Percentiles rank a stretch among this genome's conserved stretches.
These are phyloP conservation scores for Protomyctophum bolini DNA, from an alignment of 2,113 vertebrate species.

Conservation along the genomic window DNA sequence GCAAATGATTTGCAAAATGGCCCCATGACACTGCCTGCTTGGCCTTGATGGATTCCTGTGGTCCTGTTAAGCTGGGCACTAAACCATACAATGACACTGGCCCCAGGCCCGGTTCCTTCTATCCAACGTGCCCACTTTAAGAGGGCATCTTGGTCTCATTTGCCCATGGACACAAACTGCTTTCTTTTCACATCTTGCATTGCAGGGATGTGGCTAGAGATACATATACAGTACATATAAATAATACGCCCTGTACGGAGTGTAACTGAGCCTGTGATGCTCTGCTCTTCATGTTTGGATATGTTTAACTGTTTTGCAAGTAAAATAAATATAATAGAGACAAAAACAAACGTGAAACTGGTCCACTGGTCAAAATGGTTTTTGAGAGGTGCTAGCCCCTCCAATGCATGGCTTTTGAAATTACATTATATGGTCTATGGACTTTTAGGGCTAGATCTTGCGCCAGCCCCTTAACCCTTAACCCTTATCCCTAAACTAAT, in stretches of 20 bases:
- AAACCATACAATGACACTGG: constrained; percentile 51
- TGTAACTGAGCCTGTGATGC: constrained; percentile 13
- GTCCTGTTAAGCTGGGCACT: constrained; percentile 56
- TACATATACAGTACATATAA: too few relatives aligned
- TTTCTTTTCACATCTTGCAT: constrained; percentile 13
- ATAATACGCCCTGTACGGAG: background rate
- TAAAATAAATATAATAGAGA: too few relatives aligned
- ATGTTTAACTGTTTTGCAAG: constrained; percentile 6
- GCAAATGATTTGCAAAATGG: constrained; percentile 62
- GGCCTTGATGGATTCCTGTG: constrained; percentile 63
- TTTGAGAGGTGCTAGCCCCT: too few relatives aligned
- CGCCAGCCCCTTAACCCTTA: too few relatives aligned
- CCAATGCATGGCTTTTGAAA: too few relatives aligned
- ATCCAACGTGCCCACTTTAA: constrained; percentile 40
- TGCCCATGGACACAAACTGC: constrained; percentile 17
- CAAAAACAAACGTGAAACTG: too few relatives aligned
- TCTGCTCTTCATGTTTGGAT: constrained; percentile 1
- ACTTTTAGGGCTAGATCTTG: too few relatives aligned
- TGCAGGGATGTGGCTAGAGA: background rate
- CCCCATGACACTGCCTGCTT: constrained; percentile 63
- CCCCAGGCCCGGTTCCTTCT: constrained; percentile 12
- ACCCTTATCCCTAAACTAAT: too few relatives aligned
- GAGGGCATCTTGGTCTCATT: constrained; percentile 37
- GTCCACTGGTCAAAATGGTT: too few relatives aligned
- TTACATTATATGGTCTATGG: too few relatives aligned